Conservation (phyloP, 1,140 invertebrate genomes). For the Latrodectus geometricus region DNA sequence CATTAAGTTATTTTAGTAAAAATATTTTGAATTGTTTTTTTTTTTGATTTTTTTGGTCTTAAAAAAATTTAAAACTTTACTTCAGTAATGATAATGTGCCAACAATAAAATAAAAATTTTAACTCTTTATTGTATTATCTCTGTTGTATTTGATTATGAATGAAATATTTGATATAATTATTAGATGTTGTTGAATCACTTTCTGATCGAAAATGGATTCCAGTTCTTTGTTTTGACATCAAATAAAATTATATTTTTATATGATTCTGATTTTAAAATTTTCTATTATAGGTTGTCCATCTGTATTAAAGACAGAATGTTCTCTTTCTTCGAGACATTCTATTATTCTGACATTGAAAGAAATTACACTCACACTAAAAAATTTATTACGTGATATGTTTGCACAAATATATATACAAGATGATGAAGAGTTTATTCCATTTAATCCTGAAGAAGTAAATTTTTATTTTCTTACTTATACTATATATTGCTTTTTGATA, state of each 20-base stretch:
- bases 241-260: no score
- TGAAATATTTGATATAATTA: not conserved
- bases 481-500: not conserved
- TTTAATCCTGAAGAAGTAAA: constrained; percentile 39
- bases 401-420: constrained; percentile 66
- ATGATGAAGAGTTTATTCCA: constrained; percentile 47
- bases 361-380: constrained; percentile 72
- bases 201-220: not conserved
- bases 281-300: constrained; percentile 14
- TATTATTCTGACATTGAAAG: constrained; percentile 72
- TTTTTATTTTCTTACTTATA: not conserved
- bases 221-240: not conserved
- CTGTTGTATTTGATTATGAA: not conserved
- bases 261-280: no score
- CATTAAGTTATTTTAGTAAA: not conserved
- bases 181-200: not conserved
- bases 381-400: constrained; percentile 65
- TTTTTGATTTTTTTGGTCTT: no score
- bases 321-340: constrained; percentile 70
- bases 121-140: no score
- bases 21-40: not conserved
- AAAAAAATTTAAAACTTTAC: no score
- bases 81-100: no score
- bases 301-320: constrained; percentile 35
- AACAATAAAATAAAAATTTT: no score